Evolutionary conservation across 2,113 vertebrate species (phyloP).

Genomic region (Gopherus flavomarginatus): DNA sequence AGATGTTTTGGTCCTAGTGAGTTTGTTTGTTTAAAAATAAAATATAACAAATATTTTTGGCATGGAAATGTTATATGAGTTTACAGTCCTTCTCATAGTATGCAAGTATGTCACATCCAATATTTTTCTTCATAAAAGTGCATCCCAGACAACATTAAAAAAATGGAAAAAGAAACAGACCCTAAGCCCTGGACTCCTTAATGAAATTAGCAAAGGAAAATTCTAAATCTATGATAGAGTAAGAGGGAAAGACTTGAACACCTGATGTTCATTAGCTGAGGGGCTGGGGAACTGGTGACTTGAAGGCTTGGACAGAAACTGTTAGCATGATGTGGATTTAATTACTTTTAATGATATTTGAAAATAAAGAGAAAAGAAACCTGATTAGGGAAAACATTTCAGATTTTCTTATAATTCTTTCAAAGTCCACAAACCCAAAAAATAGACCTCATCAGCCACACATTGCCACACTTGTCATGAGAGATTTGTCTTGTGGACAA

Average conservation of each 20-base stretch:
- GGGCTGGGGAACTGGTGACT: slow-evolving; percentile 6
- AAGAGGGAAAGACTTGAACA: slow-evolving; percentile 40
- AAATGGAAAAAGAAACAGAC: slow-evolving; percentile 45
- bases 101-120: slow-evolving; percentile 67
- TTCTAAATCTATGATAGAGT: slow-evolving; percentile 25
- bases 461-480: accelerated
- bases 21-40: slow-evolving; percentile 66
- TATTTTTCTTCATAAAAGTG: slow-evolving; percentile 70
- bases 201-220: slow-evolving; percentile 66
- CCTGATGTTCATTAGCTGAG: slow-evolving; percentile 68
- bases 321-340: slow-evolving; percentile 66
- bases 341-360: slow-evolving; percentile 70
- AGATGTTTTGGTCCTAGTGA: slow-evolving; percentile 66
- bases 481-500: not conserved
- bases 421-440: slow-evolving; percentile 22
- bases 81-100: slow-evolving; percentile 66
- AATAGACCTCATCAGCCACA: not conserved
- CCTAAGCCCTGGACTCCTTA: slow-evolving; percentile 51
- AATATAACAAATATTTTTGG: slow-evolving; percentile 71
- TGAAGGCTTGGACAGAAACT: slow-evolving; percentile 57
- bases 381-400: slow-evolving; percentile 71
- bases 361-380: slow-evolving; percentile 60
- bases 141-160: slow-evolving; percentile 49
- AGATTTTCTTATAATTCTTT: slow-evolving; percentile 58
- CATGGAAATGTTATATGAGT: slow-evolving; percentile 65